A percentile compares a stretch with the other conserved stretches of the same genome.
Evolutionary conservation across 1,140 invertebrate species (phyloP).

Genomic region (Gryon sp.): DNA sequence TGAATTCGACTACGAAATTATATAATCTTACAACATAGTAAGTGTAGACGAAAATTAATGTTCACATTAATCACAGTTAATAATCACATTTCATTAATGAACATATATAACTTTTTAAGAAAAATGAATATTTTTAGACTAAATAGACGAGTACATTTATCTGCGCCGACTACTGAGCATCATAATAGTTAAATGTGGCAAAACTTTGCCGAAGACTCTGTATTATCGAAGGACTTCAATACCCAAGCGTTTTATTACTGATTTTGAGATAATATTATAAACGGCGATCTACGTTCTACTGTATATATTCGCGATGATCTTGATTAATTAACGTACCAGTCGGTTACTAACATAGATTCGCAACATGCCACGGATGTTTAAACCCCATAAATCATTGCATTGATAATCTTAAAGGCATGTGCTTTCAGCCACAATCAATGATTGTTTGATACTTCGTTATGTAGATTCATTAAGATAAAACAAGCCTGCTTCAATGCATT

Average conservation of each 20-base stretch:
- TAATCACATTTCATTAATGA: too few relatives aligned
- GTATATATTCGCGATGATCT: constrained; percentile 46
- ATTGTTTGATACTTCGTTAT: constrained; percentile 27
- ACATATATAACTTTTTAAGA: too few relatives aligned
- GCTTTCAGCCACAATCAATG: constrained; percentile 18
- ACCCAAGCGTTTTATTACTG: constrained; percentile 16
- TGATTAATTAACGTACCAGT: constrained; percentile 61
- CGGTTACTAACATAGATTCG: constrained; percentile 51
- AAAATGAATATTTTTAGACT: too few relatives aligned
- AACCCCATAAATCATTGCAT: constrained; percentile 48
- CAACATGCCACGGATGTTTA: constrained; percentile 56
- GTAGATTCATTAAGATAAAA: constrained; percentile 39
- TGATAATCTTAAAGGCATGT: constrained; percentile 50
- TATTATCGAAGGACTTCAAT: too few relatives aligned
- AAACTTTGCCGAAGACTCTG: too few relatives aligned
- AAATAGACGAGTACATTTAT: too few relatives aligned
- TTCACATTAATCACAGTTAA: too few relatives aligned
- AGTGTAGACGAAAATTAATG: too few relatives aligned
- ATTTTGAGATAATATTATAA: constrained; percentile 55
- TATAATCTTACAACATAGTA: too few relatives aligned
- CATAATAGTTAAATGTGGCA: too few relatives aligned
- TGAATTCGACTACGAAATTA: too few relatives aligned
- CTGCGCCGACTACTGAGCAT: too few relatives aligned
- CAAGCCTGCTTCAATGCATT: neutral
- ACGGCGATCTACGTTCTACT: constrained; percentile 32